These are phyloP conservation scores for Drosophila multiciliata DNA, from an alignment of 2,888 invertebrate species.

Conservation along the genomic window DNA sequence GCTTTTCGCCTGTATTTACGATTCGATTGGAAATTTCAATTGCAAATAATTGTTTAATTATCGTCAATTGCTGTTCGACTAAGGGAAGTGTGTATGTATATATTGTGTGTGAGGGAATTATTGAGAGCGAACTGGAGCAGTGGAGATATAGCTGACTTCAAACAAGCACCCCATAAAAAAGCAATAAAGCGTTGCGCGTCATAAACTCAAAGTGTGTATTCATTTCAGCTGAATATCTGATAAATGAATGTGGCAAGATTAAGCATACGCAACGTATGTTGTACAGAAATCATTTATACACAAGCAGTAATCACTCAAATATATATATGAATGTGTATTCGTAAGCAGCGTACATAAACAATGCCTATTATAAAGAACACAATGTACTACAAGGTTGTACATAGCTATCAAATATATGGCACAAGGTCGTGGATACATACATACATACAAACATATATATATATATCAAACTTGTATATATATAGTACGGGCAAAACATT, in stretches of 20 bases:
- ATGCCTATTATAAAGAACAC: neutral
- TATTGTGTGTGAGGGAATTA: neutral
- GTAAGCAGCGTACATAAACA: conserved; percentile 1
- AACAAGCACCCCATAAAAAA: neutral
- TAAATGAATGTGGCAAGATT: conserved; percentile 12
- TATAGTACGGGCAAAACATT: neutral
- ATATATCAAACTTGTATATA: neutral
- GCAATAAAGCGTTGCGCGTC: neutral
- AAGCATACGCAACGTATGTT: conserved; percentile 19
- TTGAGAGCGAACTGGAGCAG: neutral
- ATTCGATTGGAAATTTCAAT: conserved; percentile 71
- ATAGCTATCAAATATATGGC: neutral
- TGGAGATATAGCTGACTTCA: conserved; percentile 6
- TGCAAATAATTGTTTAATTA: conserved; percentile 73
- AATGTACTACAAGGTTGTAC: conserved; percentile 13
- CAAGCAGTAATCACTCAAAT: conserved; percentile 10
- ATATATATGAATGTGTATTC: neutral
- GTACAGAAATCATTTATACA: conserved; percentile 3
- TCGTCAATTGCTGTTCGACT: conserved; percentile 60
- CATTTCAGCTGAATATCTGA: neutral
- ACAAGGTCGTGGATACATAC: neutral
- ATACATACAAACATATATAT: neutral
- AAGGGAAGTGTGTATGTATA: neutral
- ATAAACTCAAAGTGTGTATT: neutral
- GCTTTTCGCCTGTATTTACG: conserved; percentile 47